Evolutionary conservation across 2,113 vertebrate genomes (phyloP).

Genomic region (Sylvilagus bachmani): DNA sequence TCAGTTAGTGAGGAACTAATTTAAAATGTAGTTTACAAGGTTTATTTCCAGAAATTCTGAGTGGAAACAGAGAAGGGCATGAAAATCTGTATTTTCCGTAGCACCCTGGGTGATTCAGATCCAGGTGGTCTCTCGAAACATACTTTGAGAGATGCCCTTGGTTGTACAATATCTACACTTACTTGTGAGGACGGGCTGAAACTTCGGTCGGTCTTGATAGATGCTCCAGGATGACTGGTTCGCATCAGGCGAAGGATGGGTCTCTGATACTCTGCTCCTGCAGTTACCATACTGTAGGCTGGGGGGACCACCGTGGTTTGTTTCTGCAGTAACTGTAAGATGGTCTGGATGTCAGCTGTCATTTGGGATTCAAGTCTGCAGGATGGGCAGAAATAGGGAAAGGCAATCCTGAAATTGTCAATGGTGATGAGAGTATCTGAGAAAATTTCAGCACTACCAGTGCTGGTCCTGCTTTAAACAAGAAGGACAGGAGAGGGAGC

Average conservation of each 20-base stretch:
- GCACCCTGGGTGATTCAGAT: neutral
- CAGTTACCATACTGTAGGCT: slow-evolving; percentile 96
- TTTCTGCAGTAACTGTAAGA: slow-evolving; percentile 96
- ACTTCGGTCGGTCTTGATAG: slow-evolving; percentile 91
- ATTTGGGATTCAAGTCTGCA: slow-evolving; percentile 97
- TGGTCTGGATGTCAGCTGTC: slow-evolving; percentile 96
- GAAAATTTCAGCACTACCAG: neutral
- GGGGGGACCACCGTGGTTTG: slow-evolving; percentile 94
- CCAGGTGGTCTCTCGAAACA: neutral
- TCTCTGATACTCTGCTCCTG: slow-evolving; percentile 92
- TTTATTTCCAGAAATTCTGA: neutral
- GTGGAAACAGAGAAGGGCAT: neutral
- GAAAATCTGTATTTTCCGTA: neutral
- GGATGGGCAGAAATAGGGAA: slow-evolving; percentile 50
- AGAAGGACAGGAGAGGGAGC: slow-evolving; percentile 85
- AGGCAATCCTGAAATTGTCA: neutral
- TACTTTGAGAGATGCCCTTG: neutral
- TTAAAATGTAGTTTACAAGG: neutral
- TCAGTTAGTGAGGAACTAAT: neutral
- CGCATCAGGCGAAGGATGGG: slow-evolving; percentile 85
- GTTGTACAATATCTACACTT: slow-evolving; percentile 19
- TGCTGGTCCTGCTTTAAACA: slow-evolving; percentile 69
- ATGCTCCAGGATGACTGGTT: slow-evolving; percentile 88
- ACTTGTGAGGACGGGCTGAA: slow-evolving; percentile 94
- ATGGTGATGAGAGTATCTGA: neutral